Conservation (phyloP, 2,888 invertebrate genomes). For the Drosophila ochracea region DNA sequence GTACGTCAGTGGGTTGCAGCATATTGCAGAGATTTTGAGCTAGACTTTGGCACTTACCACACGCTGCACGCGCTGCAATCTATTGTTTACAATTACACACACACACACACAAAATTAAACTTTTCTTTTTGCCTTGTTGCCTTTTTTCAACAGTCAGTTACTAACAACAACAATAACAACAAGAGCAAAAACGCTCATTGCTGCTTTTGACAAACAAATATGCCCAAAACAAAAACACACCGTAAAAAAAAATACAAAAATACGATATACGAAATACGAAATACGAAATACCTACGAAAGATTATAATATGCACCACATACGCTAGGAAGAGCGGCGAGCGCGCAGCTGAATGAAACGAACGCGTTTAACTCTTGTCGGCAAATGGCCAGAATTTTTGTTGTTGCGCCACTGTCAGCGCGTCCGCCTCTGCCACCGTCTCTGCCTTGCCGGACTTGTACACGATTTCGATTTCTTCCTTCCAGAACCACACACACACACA, state of each 20-base stretch:
- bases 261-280: slow-evolving; percentile 5
- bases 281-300: slow-evolving; percentile 34
- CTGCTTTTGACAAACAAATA: slow-evolving; percentile 7
- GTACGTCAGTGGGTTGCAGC: slow-evolving; percentile 6
- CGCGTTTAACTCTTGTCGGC: slow-evolving; percentile 63
- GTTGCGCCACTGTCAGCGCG: slow-evolving; percentile 31
- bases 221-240: slow-evolving; percentile 23
- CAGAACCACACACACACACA: slow-evolving; percentile 1
- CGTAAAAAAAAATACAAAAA: slow-evolving; percentile 10
- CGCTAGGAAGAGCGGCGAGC: slow-evolving; percentile 46
- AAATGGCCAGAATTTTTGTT: slow-evolving; percentile 57
- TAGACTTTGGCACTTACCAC: slow-evolving; percentile 41
- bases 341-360: slow-evolving; percentile 51
- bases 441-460: slow-evolving; percentile 37
- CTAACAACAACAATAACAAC: slow-evolving; percentile 17
- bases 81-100: slow-evolving; percentile 25
- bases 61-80: not conserved
- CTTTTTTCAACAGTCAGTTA: slow-evolving; percentile 18
- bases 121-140: not conserved
- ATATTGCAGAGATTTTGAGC: slow-evolving; percentile 60
- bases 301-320: slow-evolving; percentile 20
- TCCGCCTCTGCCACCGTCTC: slow-evolving; percentile 13
- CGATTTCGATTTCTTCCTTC: slow-evolving; percentile 53
- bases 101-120: not conserved
- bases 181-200: slow-evolving; percentile 1